Evolutionary conservation across 35 echinoderm and acorn worm species (phyloP), one percentile per base, ranked within the genome.

Genomic region (Lytechinus pictus): DNA sequence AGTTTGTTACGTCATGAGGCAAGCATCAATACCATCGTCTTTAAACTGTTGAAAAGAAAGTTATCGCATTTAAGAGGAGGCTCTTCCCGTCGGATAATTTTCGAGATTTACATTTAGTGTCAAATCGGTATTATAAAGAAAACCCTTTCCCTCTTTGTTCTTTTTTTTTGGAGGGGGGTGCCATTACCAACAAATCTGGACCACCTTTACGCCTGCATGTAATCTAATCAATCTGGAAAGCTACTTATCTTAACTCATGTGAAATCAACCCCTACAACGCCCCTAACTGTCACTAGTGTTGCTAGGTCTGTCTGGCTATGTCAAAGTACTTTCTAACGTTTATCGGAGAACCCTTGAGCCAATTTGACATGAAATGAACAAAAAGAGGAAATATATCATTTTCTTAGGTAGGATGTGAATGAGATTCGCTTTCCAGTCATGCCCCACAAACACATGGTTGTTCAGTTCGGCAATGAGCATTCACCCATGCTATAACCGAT

Each of bases 211-310:
- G 66, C 16, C 66, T 79, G 6, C 19, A 24, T 79, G 16, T 79
- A 79, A 79, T 79, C 66, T n/a, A 79, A 79, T 79, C 66, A 79
- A 79, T 79, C 16, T 79, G 66, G 66, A 79, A 79, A 79, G 4
- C 66, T 79, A 79, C 16, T 79, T 79, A 79, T 79, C 66, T 79
- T 79, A 24, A 79, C 66, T 79, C 66, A 79, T 79, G 66, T 79
- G 66, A 79, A 79, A 5, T 79, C 16, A 7, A 79, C 21, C n/a
- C 66, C 14, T 79, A 79, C 66, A 24, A 79, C 66, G 66, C 66
- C 66, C 66, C 66, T 79, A 79, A 24, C 66, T 79, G 66, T 24
- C 66, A 19, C 66, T 79, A 19, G n/a, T 24, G n/a, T 79, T 79
- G n/a, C 66, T 16, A n/a, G n/a, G 66, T 44, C 19, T 79, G 19